A percentile compares a stretch with the other conserved stretches of the same genome.
Evolutionary conservation across 2,113 vertebrate species (phyloP).

Genomic region (Ophiodon elongatus): DNA sequence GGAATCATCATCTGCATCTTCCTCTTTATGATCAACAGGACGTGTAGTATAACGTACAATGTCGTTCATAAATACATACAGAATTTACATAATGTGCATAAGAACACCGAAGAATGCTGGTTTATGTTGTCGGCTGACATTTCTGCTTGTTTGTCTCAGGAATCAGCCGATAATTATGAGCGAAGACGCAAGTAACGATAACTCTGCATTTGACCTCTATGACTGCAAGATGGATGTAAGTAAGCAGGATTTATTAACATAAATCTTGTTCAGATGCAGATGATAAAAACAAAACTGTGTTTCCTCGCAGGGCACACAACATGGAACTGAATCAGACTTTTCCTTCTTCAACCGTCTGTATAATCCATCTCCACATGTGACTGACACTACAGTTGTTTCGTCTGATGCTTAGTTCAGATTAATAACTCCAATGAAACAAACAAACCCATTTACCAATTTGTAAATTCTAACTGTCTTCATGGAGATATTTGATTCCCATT

Average conservation of each 20-base stretch:
- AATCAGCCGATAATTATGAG: not conserved
- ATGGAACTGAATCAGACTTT: conserved; percentile 29
- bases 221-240: conserved; percentile 64
- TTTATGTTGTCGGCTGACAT: not conserved
- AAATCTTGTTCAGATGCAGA: not conserved
- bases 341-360: conserved; percentile 67
- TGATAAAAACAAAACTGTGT: not conserved
- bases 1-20: conserved; percentile 45
- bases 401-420: conserved; percentile 51
- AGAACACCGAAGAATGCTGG: not conserved
- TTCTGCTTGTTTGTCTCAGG: conserved; percentile 39
- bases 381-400: rapidly evolving
- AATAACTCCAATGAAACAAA: not conserved
- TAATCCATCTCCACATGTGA: not conserved
- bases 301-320: conserved; percentile 58
- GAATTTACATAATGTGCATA: not conserved
- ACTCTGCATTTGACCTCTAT: conserved; percentile 40
- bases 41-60: conserved; percentile 52
- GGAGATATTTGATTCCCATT: conserved; percentile 1
- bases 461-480: not conserved
- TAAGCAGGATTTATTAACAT: not conserved
- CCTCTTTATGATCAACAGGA: conserved; percentile 60
- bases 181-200: conserved; percentile 3
- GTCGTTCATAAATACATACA: not conserved
- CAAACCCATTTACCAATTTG: not conserved